Base-by-base conservation (phyloP, 2,113 vertebrate species). In the Microcebus ravelobensis region DNA sequence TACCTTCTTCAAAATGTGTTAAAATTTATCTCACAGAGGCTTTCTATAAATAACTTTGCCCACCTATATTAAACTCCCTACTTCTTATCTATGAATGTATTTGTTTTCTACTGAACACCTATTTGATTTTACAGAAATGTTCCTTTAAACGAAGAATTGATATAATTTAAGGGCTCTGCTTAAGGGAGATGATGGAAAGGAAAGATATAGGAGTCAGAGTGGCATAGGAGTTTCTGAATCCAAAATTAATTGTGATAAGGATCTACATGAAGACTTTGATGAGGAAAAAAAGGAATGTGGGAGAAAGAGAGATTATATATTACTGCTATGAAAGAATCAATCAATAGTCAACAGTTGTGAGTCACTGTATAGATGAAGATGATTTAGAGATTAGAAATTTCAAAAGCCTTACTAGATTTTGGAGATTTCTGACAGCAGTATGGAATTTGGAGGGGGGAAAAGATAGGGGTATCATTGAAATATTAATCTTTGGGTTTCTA, bases 401-500 rank as follows among this genome's bases (percentile, higher is more conserved):
- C 36, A 76, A 63, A 85, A 86, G 17, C 11, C 27, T 63, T 83
- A 12, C 4, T 85, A 15, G 55, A 50, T 82, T 87, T 86, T 95
- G 67, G 57, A 76, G 23, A 89, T 90, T 70, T 77, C 82, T 94
- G 48, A 86, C 2, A 89, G 36, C n/a, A 77, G 5, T 91, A 45
- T 63, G 13, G 63, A 67, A 5, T 93, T 94, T 87, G 34, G 42
- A 93, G 20, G n/a, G 25, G 85, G 61, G 31, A 59, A 84, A 91
- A 76, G 36, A 84, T 87, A 59, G 3, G n/a, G 14, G 12, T 70
- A 17, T 79, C 48, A 42, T 42, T 91, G 77, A 4, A 65, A 45
- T 91, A 59, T 71, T 76, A 73, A 87, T 92, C n/a, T 88, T 63
- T 73, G n/a, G 18, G 8, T 94, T 85, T 88, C 73, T 97, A 50